Evolutionary conservation across 23 tunicate species (phyloP).

Genomic region (Oikopleura dioica): DNA sequence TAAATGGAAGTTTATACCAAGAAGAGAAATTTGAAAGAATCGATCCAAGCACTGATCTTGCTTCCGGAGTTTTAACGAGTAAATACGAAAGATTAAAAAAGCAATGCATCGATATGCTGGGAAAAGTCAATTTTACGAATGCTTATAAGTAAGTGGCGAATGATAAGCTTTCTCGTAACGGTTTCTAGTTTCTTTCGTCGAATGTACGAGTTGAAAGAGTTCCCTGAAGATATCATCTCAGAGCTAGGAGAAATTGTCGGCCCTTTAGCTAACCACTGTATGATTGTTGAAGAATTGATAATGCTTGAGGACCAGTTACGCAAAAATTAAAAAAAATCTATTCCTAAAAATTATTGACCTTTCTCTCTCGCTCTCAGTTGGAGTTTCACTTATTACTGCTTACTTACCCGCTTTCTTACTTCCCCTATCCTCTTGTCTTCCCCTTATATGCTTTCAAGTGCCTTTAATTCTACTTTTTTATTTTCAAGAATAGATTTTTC

Average conservation of each 20-base stretch:
- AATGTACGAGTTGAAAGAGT: neutral
- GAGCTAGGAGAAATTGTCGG: neutral
- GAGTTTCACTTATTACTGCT: too few relatives aligned
- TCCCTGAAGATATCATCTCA: neutral
- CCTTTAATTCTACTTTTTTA: too few relatives aligned
- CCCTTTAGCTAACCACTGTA: conserved; percentile 4
- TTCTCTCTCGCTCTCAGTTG: too few relatives aligned
- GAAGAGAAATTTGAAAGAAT: neutral
- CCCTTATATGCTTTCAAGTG: too few relatives aligned
- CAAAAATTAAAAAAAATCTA: too few relatives aligned
- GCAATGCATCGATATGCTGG: neutral
- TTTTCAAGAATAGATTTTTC: too few relatives aligned
- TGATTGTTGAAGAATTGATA: conserved; percentile 4
- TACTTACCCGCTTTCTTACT: too few relatives aligned
- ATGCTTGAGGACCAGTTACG: neutral
- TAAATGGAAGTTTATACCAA: neutral
- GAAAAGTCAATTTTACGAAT: neutral
- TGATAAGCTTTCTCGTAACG: too few relatives aligned
- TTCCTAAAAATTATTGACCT: too few relatives aligned
- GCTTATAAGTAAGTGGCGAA: neutral
- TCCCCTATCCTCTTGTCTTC: too few relatives aligned
- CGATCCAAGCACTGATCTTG: neutral
- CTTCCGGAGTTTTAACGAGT: neutral
- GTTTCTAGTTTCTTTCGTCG: neutral
- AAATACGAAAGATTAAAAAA: neutral